Evolutionary conservation across 2,888 invertebrate species (phyloP), one percentile per base, ranked within the genome.

Genomic region (Tortricodes alternella): DNA sequence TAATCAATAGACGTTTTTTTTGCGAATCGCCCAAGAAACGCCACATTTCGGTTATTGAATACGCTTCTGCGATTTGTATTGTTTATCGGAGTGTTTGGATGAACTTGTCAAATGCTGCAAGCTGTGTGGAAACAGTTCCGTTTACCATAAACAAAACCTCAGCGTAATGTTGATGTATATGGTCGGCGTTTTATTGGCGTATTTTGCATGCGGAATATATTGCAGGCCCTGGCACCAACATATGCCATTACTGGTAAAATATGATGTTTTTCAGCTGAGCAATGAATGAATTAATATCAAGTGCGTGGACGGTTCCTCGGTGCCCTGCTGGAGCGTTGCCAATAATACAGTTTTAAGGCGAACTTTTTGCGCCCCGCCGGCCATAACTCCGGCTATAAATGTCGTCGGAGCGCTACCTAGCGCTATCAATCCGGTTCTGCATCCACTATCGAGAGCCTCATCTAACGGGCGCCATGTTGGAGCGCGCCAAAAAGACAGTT

Each of bases 231-330:
- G 76, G 73, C 77, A 71, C 70, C 64, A 74, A 73, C 76, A 74
- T 76, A 73, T 73, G 80, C 77, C 77, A 76, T 80, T 83, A 80
- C 75, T 61, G 72, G 65, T 66, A 74, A 84, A 82, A 80, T 85
- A 87, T 84, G 78, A 80, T 80, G 82, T 84, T 84, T 85, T 87
- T 83, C 77, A 80, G 83, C 83, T 82, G 80, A 83, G 80, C 73
- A 73, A 74, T 73, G 80, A 78, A 82, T 80, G 78, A 85, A 82
- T 85, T 80, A 80, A 83, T 78, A 74, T 73, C 65, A 73, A 68
- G 59, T 64, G 68, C 63, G 65, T 64, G 70, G 68, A 60, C 61
- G 71, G 75, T 79, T 75, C 78, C 79, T 75, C 66, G 71, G 71
- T 58, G 66, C 70, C 52, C 76, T 89, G 89, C 76, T 89, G 89